A percentile compares a stretch with the other conserved stretches of the same genome.
Evolutionary conservation across 1,140 invertebrate species (phyloP).

Genomic region (Eriocheir sinensis): DNA sequence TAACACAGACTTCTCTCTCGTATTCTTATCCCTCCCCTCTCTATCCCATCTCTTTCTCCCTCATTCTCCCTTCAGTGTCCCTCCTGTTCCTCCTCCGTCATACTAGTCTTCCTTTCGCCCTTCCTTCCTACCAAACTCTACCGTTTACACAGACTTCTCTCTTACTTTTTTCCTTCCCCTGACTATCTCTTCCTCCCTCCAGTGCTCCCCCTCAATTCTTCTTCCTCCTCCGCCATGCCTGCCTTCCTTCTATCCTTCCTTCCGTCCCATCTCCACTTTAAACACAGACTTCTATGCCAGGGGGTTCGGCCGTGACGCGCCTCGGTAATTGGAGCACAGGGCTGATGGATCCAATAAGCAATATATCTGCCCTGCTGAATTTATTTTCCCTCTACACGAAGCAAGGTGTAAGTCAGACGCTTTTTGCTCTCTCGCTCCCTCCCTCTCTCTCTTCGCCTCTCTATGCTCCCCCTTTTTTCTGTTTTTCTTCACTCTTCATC

Average conservation of each 20-base stretch:
- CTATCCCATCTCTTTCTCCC: too few relatives aligned
- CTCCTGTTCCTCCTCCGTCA: too few relatives aligned
- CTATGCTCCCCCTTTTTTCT: not conserved
- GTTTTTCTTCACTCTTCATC: not conserved
- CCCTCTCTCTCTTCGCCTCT: not conserved
- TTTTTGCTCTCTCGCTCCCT: not conserved
- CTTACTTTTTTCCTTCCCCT: not conserved
- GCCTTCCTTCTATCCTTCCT: too few relatives aligned
- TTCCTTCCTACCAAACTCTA: too few relatives aligned
- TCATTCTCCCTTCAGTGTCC: too few relatives aligned
- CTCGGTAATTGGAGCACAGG: constrained; percentile 19
- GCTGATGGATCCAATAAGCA: constrained; percentile 15
- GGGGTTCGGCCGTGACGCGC: constrained; percentile 7
- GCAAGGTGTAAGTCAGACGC: constrained; percentile 1
- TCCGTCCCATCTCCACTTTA: not conserved
- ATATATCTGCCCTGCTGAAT: constrained; percentile 15
- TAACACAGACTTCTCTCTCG: too few relatives aligned
- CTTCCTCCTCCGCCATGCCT: not conserved
- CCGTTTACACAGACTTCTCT: too few relatives aligned
- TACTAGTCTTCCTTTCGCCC: too few relatives aligned
- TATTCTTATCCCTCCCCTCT: too few relatives aligned
- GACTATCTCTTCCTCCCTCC: not conserved
- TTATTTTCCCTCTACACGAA: constrained; percentile 25
- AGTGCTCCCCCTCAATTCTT: not conserved
- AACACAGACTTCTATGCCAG: not conserved